phyloP scores from a whole-genome alignment of 2,113 vertebrate species.

The Grus americana region DNA sequence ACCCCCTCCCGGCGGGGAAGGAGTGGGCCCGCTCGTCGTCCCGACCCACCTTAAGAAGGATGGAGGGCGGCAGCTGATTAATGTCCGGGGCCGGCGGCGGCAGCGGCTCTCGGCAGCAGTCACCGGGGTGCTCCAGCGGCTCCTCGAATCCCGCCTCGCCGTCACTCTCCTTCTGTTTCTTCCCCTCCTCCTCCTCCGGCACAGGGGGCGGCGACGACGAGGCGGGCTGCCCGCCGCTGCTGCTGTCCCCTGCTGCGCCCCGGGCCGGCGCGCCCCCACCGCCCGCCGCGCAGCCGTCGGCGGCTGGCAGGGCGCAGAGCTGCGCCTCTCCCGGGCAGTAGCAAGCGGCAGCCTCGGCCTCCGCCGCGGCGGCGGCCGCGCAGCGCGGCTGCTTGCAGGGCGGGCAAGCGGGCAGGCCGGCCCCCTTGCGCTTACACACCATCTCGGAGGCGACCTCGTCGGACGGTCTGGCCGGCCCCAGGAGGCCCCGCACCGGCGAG shows the following conservation, averaged over 20 bases:
- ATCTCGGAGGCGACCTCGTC: constrained; percentile 79
- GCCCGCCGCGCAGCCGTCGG: constrained; percentile 71
- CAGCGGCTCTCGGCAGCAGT: constrained; percentile 55
- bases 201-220: background rate
- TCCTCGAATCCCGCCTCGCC: constrained; percentile 71
- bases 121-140: constrained; percentile 69
- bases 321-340: constrained; percentile 71
- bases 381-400: constrained; percentile 92
- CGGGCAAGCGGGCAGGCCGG: constrained; percentile 83
- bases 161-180: constrained; percentile 29
- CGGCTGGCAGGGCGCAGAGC: constrained; percentile 76
- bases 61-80: constrained; percentile 94
- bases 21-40: background rate
- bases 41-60: constrained; percentile 91
- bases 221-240: constrained; percentile 19
- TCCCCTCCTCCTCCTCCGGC: background rate
- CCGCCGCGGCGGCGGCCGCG: constrained; percentile 63
- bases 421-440: constrained; percentile 93
- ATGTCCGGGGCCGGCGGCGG: constrained; percentile 72
- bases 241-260: constrained; percentile 60
- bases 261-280: constrained; percentile 63
- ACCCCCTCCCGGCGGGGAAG: background rate
- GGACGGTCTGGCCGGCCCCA: constrained; percentile 51
- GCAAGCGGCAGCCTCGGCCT: constrained; percentile 61
- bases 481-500: constrained; percentile 45